Base-by-base conservation (phyloP, 1,140 invertebrate genomes). In the Lamellibrachia luymesi region DNA sequence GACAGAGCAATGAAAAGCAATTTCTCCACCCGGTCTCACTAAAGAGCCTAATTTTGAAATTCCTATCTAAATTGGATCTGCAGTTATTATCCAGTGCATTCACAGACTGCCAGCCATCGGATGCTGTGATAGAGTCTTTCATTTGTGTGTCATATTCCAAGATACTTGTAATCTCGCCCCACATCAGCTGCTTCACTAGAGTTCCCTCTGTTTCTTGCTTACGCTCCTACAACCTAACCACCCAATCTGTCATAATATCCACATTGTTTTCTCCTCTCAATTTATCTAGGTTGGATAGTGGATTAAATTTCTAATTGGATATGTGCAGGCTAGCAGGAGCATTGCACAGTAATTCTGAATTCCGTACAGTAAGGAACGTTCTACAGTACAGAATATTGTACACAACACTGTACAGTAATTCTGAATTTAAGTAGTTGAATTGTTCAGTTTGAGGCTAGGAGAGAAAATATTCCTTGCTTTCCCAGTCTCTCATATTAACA, bases 21-120 rank as follows among this genome's bases (percentile, higher is more conserved):
- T 80, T 80, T 80, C 64, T 80, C 13, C 64, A 80, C 64, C 25
- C 64, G 5, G 64, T 80, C 2, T 80, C 64, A 80, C 64, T 80
- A 80, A 80, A 80, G 64, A 80, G 64, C 64, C 64, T 80, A 80
- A 80, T 80, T 80, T 80, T 80, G 64, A 80, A 80, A 80, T 80
- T 6, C 64, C 64, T 80, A 80, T 80, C 64, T 80, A 80, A 80
- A 80, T 80, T 80, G 64, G 64, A 80, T 80, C 64, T 80, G 64
- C 64, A 22, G 64, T 22, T 80, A 80, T 80, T 80, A 80, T 80
- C 64, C 64, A 6, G 64, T 22, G 7, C 25, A 22, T 80, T 80
- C 64, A 80, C 13, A 10, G 64, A 80, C 5, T 80, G 64, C 13
- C 64, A 80, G 64, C 64, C 38, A 22, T 22, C 2, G 64, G 64